Evolutionary conservation across 1,140 invertebrate species (phyloP).

Genomic region (Drosophila takahashii): DNA sequence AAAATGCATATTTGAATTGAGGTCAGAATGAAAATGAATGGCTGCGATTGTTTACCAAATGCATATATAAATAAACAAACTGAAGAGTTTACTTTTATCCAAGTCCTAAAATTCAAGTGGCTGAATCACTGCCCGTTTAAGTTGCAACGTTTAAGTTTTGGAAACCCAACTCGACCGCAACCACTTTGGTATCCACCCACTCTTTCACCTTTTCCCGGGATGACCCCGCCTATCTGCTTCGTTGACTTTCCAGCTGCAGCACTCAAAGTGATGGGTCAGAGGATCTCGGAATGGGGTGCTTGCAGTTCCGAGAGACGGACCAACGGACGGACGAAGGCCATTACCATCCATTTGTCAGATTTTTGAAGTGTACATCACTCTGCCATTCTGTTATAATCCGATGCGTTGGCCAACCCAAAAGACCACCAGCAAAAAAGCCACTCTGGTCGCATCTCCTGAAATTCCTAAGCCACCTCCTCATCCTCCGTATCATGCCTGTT

Average conservation of each 20-base stretch:
- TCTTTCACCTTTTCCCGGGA: constrained; percentile 21
- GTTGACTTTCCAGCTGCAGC: constrained; percentile 29
- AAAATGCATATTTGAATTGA: constrained; percentile 18
- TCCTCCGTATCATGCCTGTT: constrained; percentile 1
- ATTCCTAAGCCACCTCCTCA: constrained; percentile 2
- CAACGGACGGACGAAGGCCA: constrained; percentile 17
- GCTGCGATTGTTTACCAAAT: neutral
- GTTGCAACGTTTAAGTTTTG: constrained; percentile 37
- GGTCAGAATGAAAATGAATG: constrained; percentile 15
- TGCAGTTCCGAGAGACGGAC: neutral
- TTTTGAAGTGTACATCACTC: constrained; percentile 56
- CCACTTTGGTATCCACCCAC: constrained; percentile 29
- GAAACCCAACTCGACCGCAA: constrained; percentile 21
- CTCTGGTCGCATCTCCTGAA: constrained; percentile 7
- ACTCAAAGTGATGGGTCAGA: constrained; percentile 26
- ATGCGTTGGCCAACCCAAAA: constrained; percentile 14
- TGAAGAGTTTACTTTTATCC: constrained; percentile 14
- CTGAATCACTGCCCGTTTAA: neutral
- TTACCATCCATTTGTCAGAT: constrained; percentile 53
- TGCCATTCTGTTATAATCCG: constrained; percentile 56
- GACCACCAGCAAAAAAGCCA: constrained; percentile 26
- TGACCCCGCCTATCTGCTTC: constrained; percentile 24
- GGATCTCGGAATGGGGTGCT: neutral
- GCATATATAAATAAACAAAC: constrained; percentile 4
- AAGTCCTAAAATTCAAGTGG: constrained; percentile 19